Conservation (phyloP, 2,113 vertebrate species). For the Carassius gibelio region DNA sequence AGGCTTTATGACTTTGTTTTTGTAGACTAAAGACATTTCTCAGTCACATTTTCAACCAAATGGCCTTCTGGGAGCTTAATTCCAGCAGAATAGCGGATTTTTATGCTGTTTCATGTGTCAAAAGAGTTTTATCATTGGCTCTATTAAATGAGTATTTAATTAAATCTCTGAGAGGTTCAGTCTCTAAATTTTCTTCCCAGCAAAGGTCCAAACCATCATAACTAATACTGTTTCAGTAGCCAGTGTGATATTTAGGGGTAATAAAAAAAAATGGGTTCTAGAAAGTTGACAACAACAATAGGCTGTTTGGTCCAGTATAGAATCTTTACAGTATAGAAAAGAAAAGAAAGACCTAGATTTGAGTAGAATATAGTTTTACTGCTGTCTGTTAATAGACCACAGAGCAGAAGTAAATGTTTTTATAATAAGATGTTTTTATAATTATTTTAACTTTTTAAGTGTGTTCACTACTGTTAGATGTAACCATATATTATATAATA, state of each 20-base stretch:
- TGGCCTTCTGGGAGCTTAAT: slow-evolving; percentile 27
- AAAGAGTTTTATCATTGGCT: neutral
- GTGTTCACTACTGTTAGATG: too few species aligned
- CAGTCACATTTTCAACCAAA: neutral
- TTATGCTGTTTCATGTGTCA: neutral
- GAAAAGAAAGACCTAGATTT: too few species aligned
- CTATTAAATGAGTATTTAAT: neutral
- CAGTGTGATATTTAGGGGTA: neutral
- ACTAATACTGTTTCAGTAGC: neutral
- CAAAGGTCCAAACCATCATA: neutral
- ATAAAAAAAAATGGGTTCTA: neutral
- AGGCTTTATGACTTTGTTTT: slow-evolving; percentile 24
- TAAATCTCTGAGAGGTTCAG: neutral
- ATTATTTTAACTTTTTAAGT: too few species aligned
- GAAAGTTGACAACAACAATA: neutral
- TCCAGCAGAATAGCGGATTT: neutral
- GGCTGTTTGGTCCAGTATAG: neutral
- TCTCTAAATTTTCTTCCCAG: neutral
- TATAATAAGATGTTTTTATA: too few species aligned
- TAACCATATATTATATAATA: too few species aligned
- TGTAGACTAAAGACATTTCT: neutral
- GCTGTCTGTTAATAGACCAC: neutral
- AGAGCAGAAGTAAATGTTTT: neutral
- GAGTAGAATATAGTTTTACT: neutral
- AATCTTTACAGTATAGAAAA: neutral